phyloP scores from a whole-genome alignment of 2,797 vertebrate genomes.

The Pseudochromis fuscus region DNA sequence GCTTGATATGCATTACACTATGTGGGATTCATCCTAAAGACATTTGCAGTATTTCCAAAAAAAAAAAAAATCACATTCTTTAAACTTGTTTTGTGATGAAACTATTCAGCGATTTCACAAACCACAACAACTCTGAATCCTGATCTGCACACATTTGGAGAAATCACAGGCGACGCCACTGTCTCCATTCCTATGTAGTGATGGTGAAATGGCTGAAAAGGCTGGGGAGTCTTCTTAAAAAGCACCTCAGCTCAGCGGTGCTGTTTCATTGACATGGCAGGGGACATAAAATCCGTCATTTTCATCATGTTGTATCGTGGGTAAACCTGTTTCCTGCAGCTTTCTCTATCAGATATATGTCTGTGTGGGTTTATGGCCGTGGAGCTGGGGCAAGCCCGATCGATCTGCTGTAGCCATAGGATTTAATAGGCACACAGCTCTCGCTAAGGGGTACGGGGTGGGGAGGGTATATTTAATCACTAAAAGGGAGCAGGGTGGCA shows the following conservation, averaged over 20 bases:
- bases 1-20: conserved; percentile 55
- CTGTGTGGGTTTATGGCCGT: conserved; percentile 73
- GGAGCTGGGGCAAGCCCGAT: conserved; percentile 72
- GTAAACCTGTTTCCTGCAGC: conserved; percentile 79
- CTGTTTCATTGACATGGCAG: conserved; percentile 67
- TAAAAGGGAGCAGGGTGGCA: conserved; percentile 74
- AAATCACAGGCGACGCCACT: conserved; percentile 27
- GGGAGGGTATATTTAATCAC: conserved; percentile 80
- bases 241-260: conserved; percentile 58
- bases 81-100: conserved; percentile 2
- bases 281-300: conserved; percentile 81
- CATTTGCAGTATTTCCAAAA: conserved; percentile 29
- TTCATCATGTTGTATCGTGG: conserved; percentile 77
- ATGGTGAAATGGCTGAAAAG: conserved; percentile 52
- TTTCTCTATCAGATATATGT: conserved; percentile 80
- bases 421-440: conserved; percentile 80
- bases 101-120: conserved; percentile 3
- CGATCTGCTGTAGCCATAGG: conserved; percentile 76
- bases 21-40: conserved; percentile 63
- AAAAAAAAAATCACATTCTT: conserved; percentile 13
- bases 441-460: conserved; percentile 57
- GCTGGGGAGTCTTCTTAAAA: conserved; percentile 52
- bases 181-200: conserved; percentile 18
- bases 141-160: conserved; percentile 13
- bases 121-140: conserved; percentile 13